These are phyloP conservation scores for Tenthredo livida DNA, from an alignment of 2,888 invertebrate species.

Conservation along the genomic window DNA sequence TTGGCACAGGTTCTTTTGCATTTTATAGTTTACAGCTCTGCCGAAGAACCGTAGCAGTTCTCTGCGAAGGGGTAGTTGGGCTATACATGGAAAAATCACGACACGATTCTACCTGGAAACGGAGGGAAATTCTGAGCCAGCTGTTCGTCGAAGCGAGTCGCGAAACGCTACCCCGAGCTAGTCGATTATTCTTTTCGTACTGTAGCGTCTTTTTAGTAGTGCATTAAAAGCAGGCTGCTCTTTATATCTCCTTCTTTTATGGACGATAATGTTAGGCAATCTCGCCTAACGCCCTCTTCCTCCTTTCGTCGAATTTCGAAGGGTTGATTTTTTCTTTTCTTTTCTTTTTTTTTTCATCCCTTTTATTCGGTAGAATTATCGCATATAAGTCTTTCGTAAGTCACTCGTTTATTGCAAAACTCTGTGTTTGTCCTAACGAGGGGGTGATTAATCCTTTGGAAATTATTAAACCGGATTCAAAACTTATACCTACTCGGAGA, in stretches of 20 bases:
- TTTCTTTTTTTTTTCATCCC: not conserved
- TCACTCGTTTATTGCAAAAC: slow-evolving; percentile 27
- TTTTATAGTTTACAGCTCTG: slow-evolving; percentile 43
- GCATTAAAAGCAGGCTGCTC: slow-evolving; percentile 49
- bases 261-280: slow-evolving; percentile 51
- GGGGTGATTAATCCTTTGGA: slow-evolving; percentile 14
- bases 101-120: slow-evolving; percentile 24
- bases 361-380: not conserved
- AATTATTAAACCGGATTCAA: slow-evolving; percentile 22
- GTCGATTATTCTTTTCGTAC: slow-evolving; percentile 49
- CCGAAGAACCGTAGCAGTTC: not conserved
- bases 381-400: not conserved
- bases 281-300: slow-evolving; percentile 31
- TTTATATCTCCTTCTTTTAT: slow-evolving; percentile 47
- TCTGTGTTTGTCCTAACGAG: slow-evolving; percentile 3
- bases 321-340: not conserved
- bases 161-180: slow-evolving; percentile 15
- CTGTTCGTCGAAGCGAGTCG: slow-evolving; percentile 20
- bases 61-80: slow-evolving; percentile 1
- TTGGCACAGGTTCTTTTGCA: slow-evolving; percentile 34
- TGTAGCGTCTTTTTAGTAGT: slow-evolving; percentile 38
- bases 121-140: slow-evolving; percentile 35
- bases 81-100: slow-evolving; percentile 23
- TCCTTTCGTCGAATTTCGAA: slow-evolving; percentile 17
- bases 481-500: not conserved